Conservation (phyloP, 2,888 invertebrate genomes). For the Oligia strigilis region DNA sequence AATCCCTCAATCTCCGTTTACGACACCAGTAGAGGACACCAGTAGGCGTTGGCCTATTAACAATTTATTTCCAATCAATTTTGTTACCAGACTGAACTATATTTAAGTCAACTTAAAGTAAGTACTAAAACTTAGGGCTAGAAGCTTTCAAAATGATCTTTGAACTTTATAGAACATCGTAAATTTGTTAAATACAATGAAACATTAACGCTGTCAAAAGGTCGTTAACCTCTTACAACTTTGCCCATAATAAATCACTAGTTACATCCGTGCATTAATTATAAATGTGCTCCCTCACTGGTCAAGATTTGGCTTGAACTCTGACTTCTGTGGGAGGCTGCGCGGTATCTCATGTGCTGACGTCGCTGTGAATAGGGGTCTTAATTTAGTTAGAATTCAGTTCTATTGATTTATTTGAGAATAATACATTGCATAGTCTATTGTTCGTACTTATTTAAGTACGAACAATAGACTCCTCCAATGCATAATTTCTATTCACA, state of each 20-base stretch:
- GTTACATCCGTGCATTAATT: conserved; percentile 49
- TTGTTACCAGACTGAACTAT: conserved; percentile 13
- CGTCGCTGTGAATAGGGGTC: conserved; percentile 16
- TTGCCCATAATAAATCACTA: conserved; percentile 64
- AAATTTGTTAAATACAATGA: conserved; percentile 34
- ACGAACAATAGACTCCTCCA: neutral
- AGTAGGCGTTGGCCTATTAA: neutral
- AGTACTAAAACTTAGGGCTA: conserved; percentile 10
- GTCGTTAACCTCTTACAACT: conserved; percentile 62
- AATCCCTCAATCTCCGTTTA: neutral
- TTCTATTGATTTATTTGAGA: conserved; percentile 5
- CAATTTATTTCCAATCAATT: conserved; percentile 18
- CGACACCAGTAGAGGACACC: neutral
- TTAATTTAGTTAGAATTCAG: conserved; percentile 18
- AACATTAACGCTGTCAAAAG: conserved; percentile 62
- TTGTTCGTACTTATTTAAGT: neutral
- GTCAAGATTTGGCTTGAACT: conserved; percentile 60
- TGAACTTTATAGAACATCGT: conserved; percentile 37
- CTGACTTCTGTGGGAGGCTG: conserved; percentile 44
- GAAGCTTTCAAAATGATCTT: conserved; percentile 22
- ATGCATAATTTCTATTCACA: neutral
- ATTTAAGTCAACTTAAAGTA: conserved; percentile 20
- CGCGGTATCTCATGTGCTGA: conserved; percentile 20
- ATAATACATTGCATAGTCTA: neutral
- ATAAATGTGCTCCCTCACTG: conserved; percentile 34